A percentile compares a stretch with the other conserved stretches of the same genome.
Conservation (phyloP, 2,113 vertebrate genomes). For the Tauraco erythrolophus region DNA sequence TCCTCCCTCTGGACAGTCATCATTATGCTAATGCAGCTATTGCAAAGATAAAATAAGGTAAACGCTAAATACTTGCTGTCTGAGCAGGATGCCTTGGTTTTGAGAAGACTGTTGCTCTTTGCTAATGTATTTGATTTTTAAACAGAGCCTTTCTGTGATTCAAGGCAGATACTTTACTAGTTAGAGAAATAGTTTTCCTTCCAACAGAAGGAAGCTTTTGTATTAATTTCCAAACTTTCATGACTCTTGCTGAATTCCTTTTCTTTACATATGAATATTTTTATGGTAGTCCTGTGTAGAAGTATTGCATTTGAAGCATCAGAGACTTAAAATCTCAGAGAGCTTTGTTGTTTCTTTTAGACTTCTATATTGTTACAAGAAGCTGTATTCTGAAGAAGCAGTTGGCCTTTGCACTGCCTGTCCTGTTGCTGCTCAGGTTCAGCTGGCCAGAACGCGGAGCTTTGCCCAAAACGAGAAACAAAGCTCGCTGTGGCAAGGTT, state of each 20-base stretch:
- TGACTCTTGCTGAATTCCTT: background rate
- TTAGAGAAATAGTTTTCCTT: background rate
- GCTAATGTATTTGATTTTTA: background rate
- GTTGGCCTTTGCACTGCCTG: background rate
- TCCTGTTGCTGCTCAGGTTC: background rate
- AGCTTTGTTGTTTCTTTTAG: background rate
- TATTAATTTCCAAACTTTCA: background rate
- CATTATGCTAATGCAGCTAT: background rate
- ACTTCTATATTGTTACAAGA: background rate
- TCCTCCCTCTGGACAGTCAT: background rate
- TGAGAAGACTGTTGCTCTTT: background rate
- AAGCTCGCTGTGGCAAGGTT: background rate
- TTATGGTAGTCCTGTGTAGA: background rate
- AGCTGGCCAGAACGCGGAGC: background rate
- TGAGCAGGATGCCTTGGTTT: background rate
- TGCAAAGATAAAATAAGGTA: background rate
- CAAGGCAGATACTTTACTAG: background rate
- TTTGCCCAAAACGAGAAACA: background rate
- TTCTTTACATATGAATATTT: background rate
- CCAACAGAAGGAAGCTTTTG: background rate
- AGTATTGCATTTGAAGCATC: background rate
- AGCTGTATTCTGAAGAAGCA: accelerated
- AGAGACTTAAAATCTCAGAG: background rate
- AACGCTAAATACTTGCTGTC: background rate
- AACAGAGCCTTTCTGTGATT: background rate